These are phyloP conservation scores for Diorhabda sublineata DNA, from an alignment of 1,140 invertebrate species.

Conservation along the genomic window DNA sequence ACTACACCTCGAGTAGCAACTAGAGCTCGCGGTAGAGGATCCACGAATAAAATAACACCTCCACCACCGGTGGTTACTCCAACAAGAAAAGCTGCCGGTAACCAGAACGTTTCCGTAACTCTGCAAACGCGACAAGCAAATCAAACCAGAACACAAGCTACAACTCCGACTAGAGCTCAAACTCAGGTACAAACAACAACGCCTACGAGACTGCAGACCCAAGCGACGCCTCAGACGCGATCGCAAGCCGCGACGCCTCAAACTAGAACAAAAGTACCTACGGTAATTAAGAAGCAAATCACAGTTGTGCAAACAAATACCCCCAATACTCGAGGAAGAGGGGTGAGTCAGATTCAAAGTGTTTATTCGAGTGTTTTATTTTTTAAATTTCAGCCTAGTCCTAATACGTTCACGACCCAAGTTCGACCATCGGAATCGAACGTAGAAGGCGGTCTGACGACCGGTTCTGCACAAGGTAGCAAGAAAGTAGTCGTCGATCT, in stretches of 20 bases:
- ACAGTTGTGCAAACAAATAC: conserved; percentile 6
- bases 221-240: not conserved
- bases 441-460: conserved; percentile 34
- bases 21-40: not conserved
- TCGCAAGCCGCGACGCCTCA: not conserved
- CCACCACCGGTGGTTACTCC: conserved; percentile 13
- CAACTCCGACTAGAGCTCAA: not conserved
- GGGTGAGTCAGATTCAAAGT: conserved; percentile 5
- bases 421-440: conserved; percentile 41
- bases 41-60: not conserved
- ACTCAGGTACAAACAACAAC: not conserved
- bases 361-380: not conserved
- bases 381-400: conserved; percentile 13
- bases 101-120: not conserved
- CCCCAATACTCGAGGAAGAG: conserved; percentile 7
- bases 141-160: not conserved
- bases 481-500: conserved; percentile 52
- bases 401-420: conserved; percentile 4
- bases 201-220: not conserved
- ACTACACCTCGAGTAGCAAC: not conserved
- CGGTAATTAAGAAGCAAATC: conserved; percentile 7
- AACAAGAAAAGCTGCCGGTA: not conserved
- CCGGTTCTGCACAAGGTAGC: conserved; percentile 24
- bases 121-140: no score
- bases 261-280: not conserved